Percentiles rank a stretch among this genome's conserved stretches.
These are phyloP conservation scores for Sylvicapra grimmia DNA, from an alignment of 2,113 vertebrate species.

Conservation along the genomic window DNA sequence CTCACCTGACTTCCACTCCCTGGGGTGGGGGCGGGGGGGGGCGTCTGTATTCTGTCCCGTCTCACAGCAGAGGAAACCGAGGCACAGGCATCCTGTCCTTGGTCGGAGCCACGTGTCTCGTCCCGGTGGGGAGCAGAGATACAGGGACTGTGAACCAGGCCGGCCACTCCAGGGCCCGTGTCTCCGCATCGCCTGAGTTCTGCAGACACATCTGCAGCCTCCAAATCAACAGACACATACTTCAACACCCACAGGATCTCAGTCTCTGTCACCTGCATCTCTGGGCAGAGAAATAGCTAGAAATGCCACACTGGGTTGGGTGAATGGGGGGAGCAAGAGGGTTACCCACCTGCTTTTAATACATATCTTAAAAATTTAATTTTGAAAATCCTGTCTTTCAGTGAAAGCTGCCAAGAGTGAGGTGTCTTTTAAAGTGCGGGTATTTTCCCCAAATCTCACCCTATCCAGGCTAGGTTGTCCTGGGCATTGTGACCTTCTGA, in stretches of 20 bases:
- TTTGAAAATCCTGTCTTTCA: neutral
- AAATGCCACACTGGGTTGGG: neutral
- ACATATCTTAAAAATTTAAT: neutral
- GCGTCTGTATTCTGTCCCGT: neutral
- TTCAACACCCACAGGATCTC: neutral
- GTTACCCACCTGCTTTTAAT: neutral
- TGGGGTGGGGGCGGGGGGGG: neutral
- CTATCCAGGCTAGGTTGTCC: neutral
- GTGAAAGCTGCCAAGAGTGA: neutral
- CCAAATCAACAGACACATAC: neutral
- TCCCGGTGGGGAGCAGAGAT: neutral
- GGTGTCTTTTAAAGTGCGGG: neutral
- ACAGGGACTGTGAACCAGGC: neutral
- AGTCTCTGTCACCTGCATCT: neutral
- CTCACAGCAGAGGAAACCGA: neutral
- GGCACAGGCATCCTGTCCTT: neutral
- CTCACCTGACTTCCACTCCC: neutral
- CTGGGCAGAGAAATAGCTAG: neutral
- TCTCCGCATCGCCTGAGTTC: neutral
- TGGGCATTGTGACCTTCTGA: neutral
- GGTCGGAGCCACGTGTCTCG: neutral
- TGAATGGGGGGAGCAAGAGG: fast-evolving
- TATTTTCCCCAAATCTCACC: neutral
- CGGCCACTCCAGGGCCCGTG: neutral
- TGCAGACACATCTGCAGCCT: neutral